phyloP scores from a whole-genome alignment of 2,797 vertebrate species.

The Steatocranus sp. region DNA sequence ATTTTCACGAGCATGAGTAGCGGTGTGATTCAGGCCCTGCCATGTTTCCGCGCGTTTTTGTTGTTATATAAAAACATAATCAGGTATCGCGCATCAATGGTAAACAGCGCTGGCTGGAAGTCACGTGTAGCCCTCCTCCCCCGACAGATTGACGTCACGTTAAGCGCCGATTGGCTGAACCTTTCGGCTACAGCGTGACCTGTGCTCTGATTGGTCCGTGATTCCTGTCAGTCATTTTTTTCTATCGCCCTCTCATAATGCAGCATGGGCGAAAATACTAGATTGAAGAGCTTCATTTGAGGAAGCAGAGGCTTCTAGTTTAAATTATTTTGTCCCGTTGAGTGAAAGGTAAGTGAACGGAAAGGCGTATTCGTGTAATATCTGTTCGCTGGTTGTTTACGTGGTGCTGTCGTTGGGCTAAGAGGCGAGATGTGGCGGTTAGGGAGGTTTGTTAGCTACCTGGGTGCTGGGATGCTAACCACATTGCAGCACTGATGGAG shows the following conservation, averaged over 20 bases:
- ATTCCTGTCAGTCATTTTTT: constrained; percentile 43
- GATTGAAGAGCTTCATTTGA: constrained; percentile 56
- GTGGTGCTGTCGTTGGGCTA: background rate
- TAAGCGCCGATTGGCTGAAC: constrained; percentile 35
- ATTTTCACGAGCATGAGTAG: background rate
- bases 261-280: constrained; percentile 80
- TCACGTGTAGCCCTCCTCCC: constrained; percentile 46
- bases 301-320: constrained; percentile 22
- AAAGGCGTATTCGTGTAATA: background rate
- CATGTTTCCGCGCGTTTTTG: background rate
- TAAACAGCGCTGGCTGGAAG: constrained; percentile 60
- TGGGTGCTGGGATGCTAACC: constrained; percentile 55
- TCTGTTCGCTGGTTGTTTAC: background rate
- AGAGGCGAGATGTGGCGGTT: background rate
- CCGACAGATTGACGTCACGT: background rate
- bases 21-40: background rate
- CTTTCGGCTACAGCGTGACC: constrained; percentile 1
- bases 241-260: constrained; percentile 73
- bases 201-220: constrained; percentile 49
- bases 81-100: constrained; percentile 30
- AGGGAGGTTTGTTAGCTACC: constrained; percentile 28
- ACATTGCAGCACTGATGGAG: constrained; percentile 67
- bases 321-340: constrained; percentile 36
- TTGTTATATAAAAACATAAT: background rate
- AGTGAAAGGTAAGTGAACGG: constrained; percentile 54